Conservation (phyloP, 2,888 invertebrate species). For the Melanophora roralis region DNA sequence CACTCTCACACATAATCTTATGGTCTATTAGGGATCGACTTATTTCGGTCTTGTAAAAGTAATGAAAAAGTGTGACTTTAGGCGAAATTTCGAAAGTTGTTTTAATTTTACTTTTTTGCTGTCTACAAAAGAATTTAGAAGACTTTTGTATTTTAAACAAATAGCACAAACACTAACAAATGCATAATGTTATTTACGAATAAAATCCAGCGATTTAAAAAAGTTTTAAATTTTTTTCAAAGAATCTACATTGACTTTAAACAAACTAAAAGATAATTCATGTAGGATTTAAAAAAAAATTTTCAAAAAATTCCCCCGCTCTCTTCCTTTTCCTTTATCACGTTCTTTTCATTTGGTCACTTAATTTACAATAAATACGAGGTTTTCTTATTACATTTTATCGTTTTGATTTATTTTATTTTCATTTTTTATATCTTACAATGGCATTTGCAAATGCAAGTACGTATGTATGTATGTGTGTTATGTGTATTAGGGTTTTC, state of each 20-base stretch:
- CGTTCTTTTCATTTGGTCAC: constrained; percentile 1
- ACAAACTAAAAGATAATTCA: constrained; percentile 19
- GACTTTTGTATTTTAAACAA: too few relatives aligned
- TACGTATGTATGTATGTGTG: constrained; percentile 10
- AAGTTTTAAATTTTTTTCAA: constrained; percentile 54
- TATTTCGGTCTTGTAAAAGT: constrained; percentile 13
- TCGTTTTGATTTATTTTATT: constrained; percentile 24
- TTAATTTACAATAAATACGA: constrained; percentile 20
- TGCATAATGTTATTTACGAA: neutral
- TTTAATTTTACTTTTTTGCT: too few relatives aligned
- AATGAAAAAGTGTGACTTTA: neutral
- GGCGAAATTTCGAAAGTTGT: too few relatives aligned
- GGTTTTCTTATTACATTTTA: constrained; percentile 2
- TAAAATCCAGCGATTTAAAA: constrained; percentile 39
- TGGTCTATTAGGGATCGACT: neutral
- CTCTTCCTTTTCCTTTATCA: too few relatives aligned
- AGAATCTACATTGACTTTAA: constrained; percentile 28
- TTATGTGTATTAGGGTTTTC: neutral
- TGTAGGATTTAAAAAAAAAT: constrained; percentile 15
- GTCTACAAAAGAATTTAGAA: too few relatives aligned
- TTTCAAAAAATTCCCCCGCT: too few relatives aligned
- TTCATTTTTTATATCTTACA: neutral
- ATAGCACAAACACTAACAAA: neutral
- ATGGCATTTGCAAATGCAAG: neutral
- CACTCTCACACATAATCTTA: neutral